phyloP scores from a whole-genome alignment of 1,140 invertebrate species.

The Drosophila sucinea region DNA sequence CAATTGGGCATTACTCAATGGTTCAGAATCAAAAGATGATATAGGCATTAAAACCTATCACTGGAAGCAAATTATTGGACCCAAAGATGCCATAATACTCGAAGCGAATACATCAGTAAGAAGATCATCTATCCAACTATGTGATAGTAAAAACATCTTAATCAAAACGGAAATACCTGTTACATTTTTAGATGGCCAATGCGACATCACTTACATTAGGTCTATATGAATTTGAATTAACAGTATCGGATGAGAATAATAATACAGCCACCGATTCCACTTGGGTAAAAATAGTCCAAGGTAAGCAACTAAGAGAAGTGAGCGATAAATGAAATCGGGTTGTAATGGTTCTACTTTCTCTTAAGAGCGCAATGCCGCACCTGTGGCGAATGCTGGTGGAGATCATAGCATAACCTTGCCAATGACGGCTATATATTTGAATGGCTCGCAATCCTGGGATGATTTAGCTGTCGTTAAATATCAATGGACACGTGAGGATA shows the following conservation, averaged over 20 bases:
- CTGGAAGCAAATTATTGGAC: conserved; percentile 91
- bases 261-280: conserved; percentile 90
- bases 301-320: conserved; percentile 83
- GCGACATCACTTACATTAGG: conserved; percentile 92
- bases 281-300: conserved; percentile 93
- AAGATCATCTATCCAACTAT: neutral
- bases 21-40: conserved; percentile 92
- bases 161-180: conserved; percentile 33
- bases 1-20: conserved; percentile 91
- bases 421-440: conserved; percentile 89
- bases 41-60: conserved; percentile 91
- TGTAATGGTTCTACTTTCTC: neutral
- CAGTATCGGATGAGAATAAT: conserved; percentile 92
- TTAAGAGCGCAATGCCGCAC: conserved; percentile 93
- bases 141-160: neutral
- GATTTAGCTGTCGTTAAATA: conserved; percentile 94
- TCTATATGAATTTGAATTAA: conserved; percentile 92
- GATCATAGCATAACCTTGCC: conserved; percentile 92
- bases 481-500: conserved; percentile 91
- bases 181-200: conserved; percentile 85
- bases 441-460: conserved; percentile 93
- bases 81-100: conserved; percentile 85
- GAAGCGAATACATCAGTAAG: conserved; percentile 83
- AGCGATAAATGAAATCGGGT: neutral
- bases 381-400: conserved; percentile 93